A percentile compares a stretch with the other conserved stretches of the same genome.
Conservation (phyloP, 2,797 vertebrate species). For the Darevskia nairensis region DNA sequence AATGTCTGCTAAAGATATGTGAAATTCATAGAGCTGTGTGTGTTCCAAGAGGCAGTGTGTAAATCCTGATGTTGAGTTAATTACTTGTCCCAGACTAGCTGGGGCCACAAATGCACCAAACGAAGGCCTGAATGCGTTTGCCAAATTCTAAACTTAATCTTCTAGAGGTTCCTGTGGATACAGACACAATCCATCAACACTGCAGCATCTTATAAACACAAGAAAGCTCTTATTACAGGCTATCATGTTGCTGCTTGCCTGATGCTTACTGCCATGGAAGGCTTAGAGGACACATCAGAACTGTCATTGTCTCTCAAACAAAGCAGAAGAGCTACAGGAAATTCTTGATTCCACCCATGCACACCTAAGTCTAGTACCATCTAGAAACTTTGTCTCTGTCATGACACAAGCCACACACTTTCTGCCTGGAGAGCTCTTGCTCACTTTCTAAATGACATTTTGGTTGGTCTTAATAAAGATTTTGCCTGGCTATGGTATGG, state of each 20-base stretch:
- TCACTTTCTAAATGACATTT: too few relatives aligned
- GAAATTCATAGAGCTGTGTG: neutral
- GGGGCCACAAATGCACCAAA: neutral
- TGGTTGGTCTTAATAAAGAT: too few relatives aligned
- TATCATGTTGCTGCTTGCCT: constrained; percentile 18
- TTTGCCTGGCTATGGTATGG: too few relatives aligned
- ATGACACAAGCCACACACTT: too few relatives aligned
- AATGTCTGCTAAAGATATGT: neutral
- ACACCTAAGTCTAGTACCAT: neutral
- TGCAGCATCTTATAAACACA: neutral
- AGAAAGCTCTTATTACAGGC: constrained; percentile 29
- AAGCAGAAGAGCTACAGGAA: neutral
- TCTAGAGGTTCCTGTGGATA: neutral
- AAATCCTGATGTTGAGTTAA: neutral
- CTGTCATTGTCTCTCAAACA: neutral
- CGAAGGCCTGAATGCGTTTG: neutral
- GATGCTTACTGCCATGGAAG: neutral
- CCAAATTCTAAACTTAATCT: constrained; percentile 15
- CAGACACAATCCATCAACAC: neutral
- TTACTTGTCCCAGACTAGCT: neutral
- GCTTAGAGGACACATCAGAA: neutral
- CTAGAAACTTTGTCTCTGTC: neutral
- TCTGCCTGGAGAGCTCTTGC: too few relatives aligned
- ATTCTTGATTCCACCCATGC: neutral
- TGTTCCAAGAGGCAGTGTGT: neutral